Base-by-base conservation (phyloP, 2,888 invertebrate genomes). In the Macrophya annulata region DNA sequence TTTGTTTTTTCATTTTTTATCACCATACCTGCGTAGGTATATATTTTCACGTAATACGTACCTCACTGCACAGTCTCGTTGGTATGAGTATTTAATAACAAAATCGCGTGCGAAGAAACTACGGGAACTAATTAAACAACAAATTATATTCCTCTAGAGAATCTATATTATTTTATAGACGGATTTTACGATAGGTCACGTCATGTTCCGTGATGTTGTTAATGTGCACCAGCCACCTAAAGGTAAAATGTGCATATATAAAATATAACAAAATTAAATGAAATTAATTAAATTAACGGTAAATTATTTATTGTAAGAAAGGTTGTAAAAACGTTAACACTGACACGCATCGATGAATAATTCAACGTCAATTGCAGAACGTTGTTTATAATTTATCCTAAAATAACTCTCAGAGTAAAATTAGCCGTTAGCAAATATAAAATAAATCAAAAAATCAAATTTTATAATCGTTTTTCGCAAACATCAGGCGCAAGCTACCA, bases 141-240 rank as follows among this genome's bases (percentile, higher is more conserved):
- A 15, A 55, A 77, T 77, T 45, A 43, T 45, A 45, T 74, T 43
- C 74, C 21, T 74, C 17, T 43, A 45, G 43, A 40, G 45, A 37
- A 68, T 68, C 31, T 74, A 17, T 43, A 45, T 74, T 74, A 74
- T 45, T 74, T 74, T 74, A 74, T 45, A 40, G 21, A 9, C 17
- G 45, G 74, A 74, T 74, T 45, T 74, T 45, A 74, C 74, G 74
- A 74, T 25, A 45, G 74, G 74, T 74, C 74, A 74, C 21, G 45
- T 43, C 74, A 74, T 74, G 45, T 74, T 74, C 21, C 74, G 74
- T 74, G 74, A 74, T 45, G 43, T 74, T 74, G 45, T 62, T 37
- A 68, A 25, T 25, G 25, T 62, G 25, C 25, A n/a, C n/a, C n/a
- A 62, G 62, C 12, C 25, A 25, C 62, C 8, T 62, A 55, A 25